These are phyloP conservation scores for Paedocypris sp. DNA, from an alignment of 2,113 vertebrate species.

Conservation along the genomic window DNA sequence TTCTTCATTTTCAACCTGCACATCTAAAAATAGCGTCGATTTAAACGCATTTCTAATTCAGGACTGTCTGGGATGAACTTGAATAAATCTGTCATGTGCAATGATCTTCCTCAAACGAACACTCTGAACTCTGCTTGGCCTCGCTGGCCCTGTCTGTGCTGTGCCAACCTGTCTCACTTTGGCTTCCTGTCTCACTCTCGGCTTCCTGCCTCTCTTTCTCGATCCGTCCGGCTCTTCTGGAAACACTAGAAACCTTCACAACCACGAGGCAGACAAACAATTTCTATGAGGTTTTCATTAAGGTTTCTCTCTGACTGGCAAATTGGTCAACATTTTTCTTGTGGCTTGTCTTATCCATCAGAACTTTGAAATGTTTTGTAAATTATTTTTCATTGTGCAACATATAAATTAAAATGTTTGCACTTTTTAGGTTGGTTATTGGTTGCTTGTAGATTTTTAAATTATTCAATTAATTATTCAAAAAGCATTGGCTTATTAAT, in stretches of 20 bases:
- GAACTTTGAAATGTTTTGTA: no score
- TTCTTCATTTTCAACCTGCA: background rate
- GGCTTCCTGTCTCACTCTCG: constrained; percentile 1
- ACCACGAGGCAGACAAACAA: background rate
- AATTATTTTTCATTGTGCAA: no score
- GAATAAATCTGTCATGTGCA: constrained; percentile 17
- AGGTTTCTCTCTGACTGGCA: no score
- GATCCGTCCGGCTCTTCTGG: background rate
- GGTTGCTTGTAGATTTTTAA: no score
- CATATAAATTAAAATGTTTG: no score
- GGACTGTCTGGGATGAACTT: constrained; percentile 5
- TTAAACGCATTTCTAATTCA: constrained; percentile 13
- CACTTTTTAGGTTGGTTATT: no score
- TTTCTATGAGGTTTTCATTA: no score
- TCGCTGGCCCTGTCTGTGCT: constrained; percentile 6
- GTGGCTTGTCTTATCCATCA: no score
- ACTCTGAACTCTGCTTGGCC: background rate
- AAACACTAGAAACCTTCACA: constrained; percentile 1
- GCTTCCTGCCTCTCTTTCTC: background rate
- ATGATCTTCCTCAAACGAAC: constrained; percentile 4
- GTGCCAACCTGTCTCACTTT: constrained; percentile 12
- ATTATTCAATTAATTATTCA: no score
- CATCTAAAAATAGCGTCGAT: constrained; percentile 2
- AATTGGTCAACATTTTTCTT: no score
- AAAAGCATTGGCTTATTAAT: no score